These are phyloP conservation scores for Cephalotes varians DNA, from an alignment of 2,888 invertebrate species.

Conservation along the genomic window DNA sequence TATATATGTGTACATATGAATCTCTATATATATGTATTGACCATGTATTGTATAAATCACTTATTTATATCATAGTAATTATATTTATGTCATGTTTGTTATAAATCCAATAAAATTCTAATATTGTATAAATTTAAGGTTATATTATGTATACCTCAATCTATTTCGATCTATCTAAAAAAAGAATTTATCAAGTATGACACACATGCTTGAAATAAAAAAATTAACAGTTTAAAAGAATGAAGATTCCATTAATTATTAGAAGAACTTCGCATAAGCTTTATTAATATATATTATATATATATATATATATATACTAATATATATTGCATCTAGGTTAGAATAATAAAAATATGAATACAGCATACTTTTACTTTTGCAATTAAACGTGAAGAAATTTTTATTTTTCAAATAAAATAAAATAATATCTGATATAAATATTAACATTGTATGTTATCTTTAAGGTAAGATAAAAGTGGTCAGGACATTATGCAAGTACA, in stretches of 20 bases:
- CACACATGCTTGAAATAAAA: not conserved
- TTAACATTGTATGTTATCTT: conserved; percentile 49
- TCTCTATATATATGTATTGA: not conserved
- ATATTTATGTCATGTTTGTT: not conserved
- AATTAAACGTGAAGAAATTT: not conserved
- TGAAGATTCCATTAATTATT: not conserved
- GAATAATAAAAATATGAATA: not conserved
- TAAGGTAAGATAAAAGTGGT: conserved; percentile 87
- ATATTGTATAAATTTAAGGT: conserved; percentile 22
- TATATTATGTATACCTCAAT: conserved; percentile 5
- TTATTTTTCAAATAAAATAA: not conserved
- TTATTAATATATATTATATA: no score
- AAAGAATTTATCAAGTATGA: not conserved
- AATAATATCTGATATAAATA: not conserved
- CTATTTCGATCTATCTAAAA: no score
- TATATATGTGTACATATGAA: not conserved
- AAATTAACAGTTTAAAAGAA: not conserved
- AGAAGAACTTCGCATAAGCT: no score
- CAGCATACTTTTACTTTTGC: not conserved
- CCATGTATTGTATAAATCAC: not conserved
- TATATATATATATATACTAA: not conserved
- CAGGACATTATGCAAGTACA: conserved; percentile 87
- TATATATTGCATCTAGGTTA: not conserved
- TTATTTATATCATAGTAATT: conserved; percentile 4
- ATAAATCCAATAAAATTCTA: conserved; percentile 10